phyloP scores from a whole-genome alignment of 2,113 vertebrate genomes.

The Myotis yumanensis region DNA sequence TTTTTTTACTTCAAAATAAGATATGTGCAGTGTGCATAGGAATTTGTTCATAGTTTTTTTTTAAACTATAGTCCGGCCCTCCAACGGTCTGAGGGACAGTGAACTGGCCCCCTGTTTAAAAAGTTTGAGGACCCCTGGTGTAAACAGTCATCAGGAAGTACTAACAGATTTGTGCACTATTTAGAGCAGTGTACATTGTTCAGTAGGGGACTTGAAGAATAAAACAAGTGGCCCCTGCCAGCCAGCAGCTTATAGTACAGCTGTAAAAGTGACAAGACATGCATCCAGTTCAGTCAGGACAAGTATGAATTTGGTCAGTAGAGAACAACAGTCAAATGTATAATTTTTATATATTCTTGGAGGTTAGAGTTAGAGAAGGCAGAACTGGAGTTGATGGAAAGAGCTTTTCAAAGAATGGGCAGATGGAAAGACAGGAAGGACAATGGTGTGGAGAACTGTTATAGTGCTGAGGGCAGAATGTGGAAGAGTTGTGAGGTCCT shows the following conservation, averaged over 20 bases:
- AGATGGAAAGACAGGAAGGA: neutral
- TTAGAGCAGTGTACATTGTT: neutral
- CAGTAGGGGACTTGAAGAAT: neutral
- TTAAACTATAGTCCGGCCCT: no score
- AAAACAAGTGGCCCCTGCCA: neutral
- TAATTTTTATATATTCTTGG: neutral
- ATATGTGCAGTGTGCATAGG: no score
- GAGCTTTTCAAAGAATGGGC: neutral
- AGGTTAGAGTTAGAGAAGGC: neutral
- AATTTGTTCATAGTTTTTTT: no score
- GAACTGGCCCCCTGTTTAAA: no score
- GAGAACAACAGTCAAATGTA: neutral
- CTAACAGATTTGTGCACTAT: neutral
- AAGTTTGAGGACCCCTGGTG: no score
- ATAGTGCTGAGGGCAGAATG: neutral
- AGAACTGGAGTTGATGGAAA: neutral
- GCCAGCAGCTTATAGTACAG: neutral
- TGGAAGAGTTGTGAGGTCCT: fast-evolving
- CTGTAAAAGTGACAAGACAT: neutral
- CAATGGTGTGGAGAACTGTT: neutral
- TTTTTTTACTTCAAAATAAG: no score
- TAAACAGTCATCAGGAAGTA: neutral
- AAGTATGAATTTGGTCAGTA: neutral
- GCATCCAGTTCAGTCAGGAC: neutral
- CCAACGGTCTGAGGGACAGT: no score